Evolutionary conservation across 1,140 invertebrate species (phyloP).

Genomic region (Drosophila pseudoobscura): DNA sequence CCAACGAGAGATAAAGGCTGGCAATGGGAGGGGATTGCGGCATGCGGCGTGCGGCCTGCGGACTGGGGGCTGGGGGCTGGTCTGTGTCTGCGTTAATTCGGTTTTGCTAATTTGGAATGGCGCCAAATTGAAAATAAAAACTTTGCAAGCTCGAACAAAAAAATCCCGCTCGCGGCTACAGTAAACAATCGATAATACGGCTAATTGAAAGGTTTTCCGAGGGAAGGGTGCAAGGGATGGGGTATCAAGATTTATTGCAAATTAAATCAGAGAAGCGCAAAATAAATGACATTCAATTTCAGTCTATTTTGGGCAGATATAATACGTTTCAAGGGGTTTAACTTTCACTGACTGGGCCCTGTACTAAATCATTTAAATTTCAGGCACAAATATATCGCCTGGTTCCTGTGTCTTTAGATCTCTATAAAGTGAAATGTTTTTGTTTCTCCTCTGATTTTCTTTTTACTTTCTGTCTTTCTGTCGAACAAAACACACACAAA

Average conservation of each 20-base stretch:
- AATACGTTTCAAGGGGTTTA: too few relatives aligned
- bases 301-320: too few relatives aligned
- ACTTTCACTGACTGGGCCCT: conserved; percentile 2
- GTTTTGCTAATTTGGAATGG: conserved; percentile 73
- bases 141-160: conserved; percentile 42
- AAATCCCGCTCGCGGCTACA: conserved; percentile 34
- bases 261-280: too few relatives aligned
- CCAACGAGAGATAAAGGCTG: conserved; percentile 53
- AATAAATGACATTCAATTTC: too few relatives aligned
- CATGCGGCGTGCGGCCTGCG: background rate
- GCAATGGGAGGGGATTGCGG: background rate
- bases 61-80: conserved; percentile 11
- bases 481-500: conserved; percentile 29
- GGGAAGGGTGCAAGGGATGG: too few relatives aligned
- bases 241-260: too few relatives aligned
- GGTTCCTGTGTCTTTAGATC: conserved; percentile 9
- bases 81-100: conserved; percentile 56
- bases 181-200: conserved; percentile 41
- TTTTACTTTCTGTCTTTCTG: conserved; percentile 35
- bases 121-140: conserved; percentile 72
- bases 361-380: conserved; percentile 35
- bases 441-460: conserved; percentile 16
- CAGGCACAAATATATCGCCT: conserved; percentile 2
- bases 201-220: conserved; percentile 21
- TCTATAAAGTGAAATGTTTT: conserved; percentile 24